Conservation (phyloP, 2,113 vertebrate genomes). For the Carlito syrichta region DNA sequence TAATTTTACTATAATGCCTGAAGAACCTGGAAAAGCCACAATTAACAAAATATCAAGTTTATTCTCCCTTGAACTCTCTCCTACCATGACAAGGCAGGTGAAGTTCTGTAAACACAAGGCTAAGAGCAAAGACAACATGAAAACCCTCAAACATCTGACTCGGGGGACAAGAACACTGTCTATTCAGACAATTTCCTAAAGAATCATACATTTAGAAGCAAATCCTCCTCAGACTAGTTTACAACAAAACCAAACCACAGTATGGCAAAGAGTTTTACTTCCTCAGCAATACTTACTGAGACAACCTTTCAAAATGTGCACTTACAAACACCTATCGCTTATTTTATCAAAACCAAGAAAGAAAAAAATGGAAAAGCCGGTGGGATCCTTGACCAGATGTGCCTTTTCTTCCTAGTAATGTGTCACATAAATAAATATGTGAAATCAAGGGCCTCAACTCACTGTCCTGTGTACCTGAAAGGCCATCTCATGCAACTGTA, state of each 20-base stretch:
- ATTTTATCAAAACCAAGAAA: background rate
- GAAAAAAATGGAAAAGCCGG: background rate
- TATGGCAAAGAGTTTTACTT: background rate
- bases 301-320: background rate
- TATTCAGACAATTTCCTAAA: too few species aligned
- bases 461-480: background rate
- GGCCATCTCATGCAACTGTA: background rate
- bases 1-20: slow-evolving; percentile 84
- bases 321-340: too few species aligned
- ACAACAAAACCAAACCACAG: background rate
- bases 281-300: background rate
- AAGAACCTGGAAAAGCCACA: slow-evolving; percentile 81
- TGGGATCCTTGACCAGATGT: background rate
- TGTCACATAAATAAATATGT: rapidly evolving
- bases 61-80: rapidly evolving
- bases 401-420: background rate
- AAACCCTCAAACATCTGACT: background rate
- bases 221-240: background rate
- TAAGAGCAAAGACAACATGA: background rate
- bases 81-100: background rate
- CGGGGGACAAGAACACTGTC: background rate
- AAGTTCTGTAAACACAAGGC: background rate
- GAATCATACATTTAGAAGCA: background rate
- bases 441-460: background rate
- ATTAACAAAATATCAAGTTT: too few species aligned